phyloP scores from a whole-genome alignment of 1,140 invertebrate genomes.

The Conopomorpha cramerella region DNA sequence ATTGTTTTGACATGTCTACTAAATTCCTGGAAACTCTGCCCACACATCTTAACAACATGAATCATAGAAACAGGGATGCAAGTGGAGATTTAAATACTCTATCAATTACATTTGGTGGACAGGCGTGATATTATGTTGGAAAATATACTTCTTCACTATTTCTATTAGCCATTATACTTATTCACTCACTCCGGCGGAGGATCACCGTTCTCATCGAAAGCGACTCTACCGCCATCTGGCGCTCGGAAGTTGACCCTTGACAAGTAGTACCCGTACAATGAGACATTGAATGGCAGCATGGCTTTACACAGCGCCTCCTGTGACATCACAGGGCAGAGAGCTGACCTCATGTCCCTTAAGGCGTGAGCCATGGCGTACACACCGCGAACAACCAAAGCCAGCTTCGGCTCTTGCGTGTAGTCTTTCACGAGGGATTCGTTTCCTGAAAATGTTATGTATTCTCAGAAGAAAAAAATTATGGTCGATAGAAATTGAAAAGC shows the following conservation, averaged over 20 bases:
- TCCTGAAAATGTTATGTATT: too few relatives aligned
- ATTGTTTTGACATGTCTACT: too few relatives aligned
- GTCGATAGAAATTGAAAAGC: too few relatives aligned
- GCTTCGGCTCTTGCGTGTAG: slow-evolving; percentile 82
- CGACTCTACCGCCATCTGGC: slow-evolving; percentile 66
- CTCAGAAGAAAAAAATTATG: too few relatives aligned
- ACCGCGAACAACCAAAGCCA: slow-evolving; percentile 88
- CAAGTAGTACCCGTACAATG: slow-evolving; percentile 68
- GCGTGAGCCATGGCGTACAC: slow-evolving; percentile 86
- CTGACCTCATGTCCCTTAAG: slow-evolving; percentile 66
- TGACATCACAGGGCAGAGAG: slow-evolving; percentile 56
- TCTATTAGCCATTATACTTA: too few relatives aligned
- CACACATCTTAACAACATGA: too few relatives aligned
- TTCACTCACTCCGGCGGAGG: slow-evolving; percentile 80
- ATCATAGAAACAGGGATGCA: too few relatives aligned
- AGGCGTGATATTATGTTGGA: too few relatives aligned
- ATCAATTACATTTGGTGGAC: too few relatives aligned
- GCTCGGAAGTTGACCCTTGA: slow-evolving; percentile 75
- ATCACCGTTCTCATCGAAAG: slow-evolving; percentile 83
- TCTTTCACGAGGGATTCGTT: slow-evolving; percentile 16
- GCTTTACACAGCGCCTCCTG: slow-evolving; percentile 60
- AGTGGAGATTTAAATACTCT: too few relatives aligned
- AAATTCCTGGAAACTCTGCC: too few relatives aligned
- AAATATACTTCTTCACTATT: too few relatives aligned
- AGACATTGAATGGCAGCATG: slow-evolving; percentile 73